phyloP scores from a whole-genome alignment of 2,113 vertebrate genomes.

The Prietella phreatophila region DNA sequence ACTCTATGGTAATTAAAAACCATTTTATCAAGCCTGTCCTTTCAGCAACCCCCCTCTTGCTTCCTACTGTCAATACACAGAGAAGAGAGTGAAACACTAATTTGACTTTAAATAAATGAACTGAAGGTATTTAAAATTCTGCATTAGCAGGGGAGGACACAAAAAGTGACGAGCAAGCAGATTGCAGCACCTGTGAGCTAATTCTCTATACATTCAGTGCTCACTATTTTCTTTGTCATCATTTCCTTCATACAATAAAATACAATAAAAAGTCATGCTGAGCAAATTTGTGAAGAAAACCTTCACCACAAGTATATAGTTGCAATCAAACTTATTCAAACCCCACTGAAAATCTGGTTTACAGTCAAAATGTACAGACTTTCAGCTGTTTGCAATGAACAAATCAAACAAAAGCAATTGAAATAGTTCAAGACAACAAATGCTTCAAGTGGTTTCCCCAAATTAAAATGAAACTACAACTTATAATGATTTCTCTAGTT shows the following conservation, averaged over 20 bases:
- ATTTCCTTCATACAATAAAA: neutral
- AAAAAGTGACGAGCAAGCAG: conserved; percentile 44
- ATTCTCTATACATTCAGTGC: neutral
- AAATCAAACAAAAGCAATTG: too few relatives aligned
- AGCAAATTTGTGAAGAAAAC: neutral
- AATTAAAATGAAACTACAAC: too few relatives aligned
- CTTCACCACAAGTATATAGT: neutral
- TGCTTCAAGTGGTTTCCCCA: too few relatives aligned
- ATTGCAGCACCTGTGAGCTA: conserved; percentile 16
- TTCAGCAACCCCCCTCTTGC: conserved; percentile 73
- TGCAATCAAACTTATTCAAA: too few relatives aligned
- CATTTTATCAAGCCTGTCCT: conserved; percentile 83
- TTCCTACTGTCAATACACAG: conserved; percentile 78
- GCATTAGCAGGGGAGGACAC: conserved; percentile 61
- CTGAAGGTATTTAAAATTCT: conserved; percentile 75
- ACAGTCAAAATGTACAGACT: too few relatives aligned
- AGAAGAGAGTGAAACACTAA: conserved; percentile 77
- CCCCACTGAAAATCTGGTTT: too few relatives aligned
- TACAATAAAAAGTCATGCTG: neutral
- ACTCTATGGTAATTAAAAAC: conserved; percentile 93
- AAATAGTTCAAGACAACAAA: too few relatives aligned
- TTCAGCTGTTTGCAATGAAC: too few relatives aligned
- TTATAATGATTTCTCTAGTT: too few relatives aligned
- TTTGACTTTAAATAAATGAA: conserved; percentile 84
- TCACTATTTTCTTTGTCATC: neutral